A percentile compares a stretch with the other conserved stretches of the same genome.
phyloP scores from a whole-genome alignment of 2,113 vertebrate species.

The Morone saxatilis region DNA sequence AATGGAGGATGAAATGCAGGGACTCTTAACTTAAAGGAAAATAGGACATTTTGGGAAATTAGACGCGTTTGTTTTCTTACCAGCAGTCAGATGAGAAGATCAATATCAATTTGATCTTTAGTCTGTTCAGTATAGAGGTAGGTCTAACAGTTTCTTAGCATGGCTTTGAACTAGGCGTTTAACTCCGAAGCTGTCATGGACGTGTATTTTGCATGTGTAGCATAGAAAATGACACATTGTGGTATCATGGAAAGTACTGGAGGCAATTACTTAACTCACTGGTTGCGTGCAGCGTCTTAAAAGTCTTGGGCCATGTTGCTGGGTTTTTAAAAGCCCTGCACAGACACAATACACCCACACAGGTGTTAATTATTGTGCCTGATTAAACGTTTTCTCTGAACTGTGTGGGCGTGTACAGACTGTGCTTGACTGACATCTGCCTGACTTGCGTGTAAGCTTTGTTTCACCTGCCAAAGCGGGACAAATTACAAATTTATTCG shows the following conservation, averaged over 20 bases:
- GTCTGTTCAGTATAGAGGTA: not conserved
- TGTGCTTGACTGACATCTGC: not conserved
- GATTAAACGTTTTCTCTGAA: conserved; percentile 25
- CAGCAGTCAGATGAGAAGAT: not conserved
- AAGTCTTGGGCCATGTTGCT: not conserved
- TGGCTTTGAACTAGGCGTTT: not conserved
- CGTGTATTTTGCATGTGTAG: not conserved
- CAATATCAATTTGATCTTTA: not conserved
- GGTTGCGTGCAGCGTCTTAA: not conserved
- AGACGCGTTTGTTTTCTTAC: conserved; percentile 5
- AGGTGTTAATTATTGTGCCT: conserved; percentile 33
- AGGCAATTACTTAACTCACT: not conserved
- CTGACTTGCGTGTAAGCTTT: not conserved
- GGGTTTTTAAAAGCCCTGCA: not conserved
- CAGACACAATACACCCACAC: conserved; percentile 1
- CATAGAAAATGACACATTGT: not conserved
- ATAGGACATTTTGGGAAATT: conserved; percentile 8
- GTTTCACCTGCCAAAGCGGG: not conserved
- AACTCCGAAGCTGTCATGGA: not conserved
- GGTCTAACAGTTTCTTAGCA: not conserved
- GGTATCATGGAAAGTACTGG: conserved; percentile 8
- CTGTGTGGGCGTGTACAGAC: not conserved
- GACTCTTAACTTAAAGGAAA: not conserved
- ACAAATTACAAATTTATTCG: not conserved
- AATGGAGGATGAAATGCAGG: conserved; percentile 1